A percentile compares a stretch with the other conserved stretches of the same genome.
Evolutionary conservation across 2,888 invertebrate species (phyloP).

Genomic region (Fragum whitleyi): DNA sequence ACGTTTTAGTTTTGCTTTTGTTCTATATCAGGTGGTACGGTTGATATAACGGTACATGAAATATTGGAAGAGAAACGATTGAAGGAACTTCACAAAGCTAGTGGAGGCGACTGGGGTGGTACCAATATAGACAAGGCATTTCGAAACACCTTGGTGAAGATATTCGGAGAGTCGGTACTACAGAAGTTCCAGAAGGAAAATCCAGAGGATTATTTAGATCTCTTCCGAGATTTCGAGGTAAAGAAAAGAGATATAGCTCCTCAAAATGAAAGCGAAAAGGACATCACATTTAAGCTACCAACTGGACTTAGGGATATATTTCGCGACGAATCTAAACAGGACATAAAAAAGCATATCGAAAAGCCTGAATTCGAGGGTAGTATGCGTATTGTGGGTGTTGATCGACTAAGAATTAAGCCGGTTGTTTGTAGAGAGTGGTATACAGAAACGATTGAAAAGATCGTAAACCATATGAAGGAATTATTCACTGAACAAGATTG

Average conservation of each 20-base stretch:
- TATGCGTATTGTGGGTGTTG: not conserved
- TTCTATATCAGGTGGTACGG: slow-evolving; percentile 8
- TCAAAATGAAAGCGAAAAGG: too few species aligned
- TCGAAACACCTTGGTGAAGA: not conserved
- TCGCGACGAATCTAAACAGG: not conserved
- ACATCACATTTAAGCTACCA: not conserved
- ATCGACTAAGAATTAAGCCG: not conserved
- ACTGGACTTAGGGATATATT: not conserved
- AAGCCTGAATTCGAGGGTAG: not conserved
- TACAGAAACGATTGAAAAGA: not conserved
- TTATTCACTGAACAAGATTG: not conserved
- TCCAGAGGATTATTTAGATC: not conserved
- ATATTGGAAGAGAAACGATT: not conserved
- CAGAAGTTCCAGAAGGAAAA: not conserved
- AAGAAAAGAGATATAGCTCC: slow-evolving; percentile 3
- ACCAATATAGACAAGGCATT: slow-evolving; percentile 1
- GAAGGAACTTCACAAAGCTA: slow-evolving; percentile 1
- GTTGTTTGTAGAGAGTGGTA: not conserved
- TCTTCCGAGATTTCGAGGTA: slow-evolving; percentile 2
- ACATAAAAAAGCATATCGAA: not conserved
- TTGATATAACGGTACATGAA: not conserved
- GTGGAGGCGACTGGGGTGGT: not conserved
- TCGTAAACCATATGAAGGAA: not conserved
- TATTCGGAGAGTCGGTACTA: not conserved
- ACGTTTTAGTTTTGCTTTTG: too few species aligned